Conservation (phyloP, 64 coral and sea anemone genomes). For the Actinia equina region DNA sequence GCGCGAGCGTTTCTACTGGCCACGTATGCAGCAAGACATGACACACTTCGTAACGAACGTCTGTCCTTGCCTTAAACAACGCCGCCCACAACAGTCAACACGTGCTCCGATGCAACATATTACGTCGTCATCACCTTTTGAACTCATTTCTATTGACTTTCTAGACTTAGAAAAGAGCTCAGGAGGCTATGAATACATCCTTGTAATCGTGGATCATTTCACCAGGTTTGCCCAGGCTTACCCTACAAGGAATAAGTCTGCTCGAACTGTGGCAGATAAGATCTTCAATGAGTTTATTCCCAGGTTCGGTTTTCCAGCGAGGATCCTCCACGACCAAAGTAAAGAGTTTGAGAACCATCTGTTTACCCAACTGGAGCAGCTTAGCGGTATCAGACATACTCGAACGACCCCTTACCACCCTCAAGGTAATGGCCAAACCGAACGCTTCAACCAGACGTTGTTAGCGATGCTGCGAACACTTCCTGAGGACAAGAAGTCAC, state of each 20-base stretch:
- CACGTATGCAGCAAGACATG: constrained; percentile 24
- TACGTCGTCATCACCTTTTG: constrained; percentile 17
- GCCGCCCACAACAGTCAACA: background rate
- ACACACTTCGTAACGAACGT: constrained; percentile 33
- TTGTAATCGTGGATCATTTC: constrained; percentile 18
- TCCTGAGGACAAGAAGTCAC: too few species aligned
- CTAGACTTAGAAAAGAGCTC: constrained; percentile 25
- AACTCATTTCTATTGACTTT: constrained; percentile 36
- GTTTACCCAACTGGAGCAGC: too few species aligned
- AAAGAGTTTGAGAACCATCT: constrained; percentile 26
- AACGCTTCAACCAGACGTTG: too few species aligned
- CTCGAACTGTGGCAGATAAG: background rate
- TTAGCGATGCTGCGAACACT: too few species aligned
- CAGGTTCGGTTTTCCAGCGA: constrained; percentile 27
- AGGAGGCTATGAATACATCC: constrained; percentile 33
- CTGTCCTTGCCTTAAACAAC: constrained; percentile 41
- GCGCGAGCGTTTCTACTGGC: constrained; percentile 40
- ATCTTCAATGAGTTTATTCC: constrained; percentile 26
- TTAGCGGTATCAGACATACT: too few species aligned
- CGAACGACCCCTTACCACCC: too few species aligned
- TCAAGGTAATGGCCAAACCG: too few species aligned
- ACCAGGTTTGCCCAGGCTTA: constrained; percentile 45
- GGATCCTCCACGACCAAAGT: constrained; percentile 27
- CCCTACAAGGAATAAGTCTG: constrained; percentile 31
- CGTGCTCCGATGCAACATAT: constrained; percentile 24